Evolutionary conservation across 1,140 invertebrate genomes (phyloP).

Genomic region (Euglossa dilemma): DNA sequence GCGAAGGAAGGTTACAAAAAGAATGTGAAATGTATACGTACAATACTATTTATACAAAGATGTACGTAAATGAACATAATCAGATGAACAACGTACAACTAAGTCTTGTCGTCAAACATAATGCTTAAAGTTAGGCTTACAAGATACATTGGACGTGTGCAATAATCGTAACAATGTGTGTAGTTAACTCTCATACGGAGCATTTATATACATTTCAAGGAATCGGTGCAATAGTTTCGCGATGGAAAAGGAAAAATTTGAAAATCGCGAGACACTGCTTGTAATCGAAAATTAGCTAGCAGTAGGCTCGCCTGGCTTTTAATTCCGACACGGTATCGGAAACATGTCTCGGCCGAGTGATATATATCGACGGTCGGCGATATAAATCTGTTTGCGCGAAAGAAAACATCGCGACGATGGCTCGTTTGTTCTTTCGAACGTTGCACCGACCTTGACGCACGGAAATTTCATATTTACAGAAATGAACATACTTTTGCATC

Average conservation of each 20-base stretch:
- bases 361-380: background rate
- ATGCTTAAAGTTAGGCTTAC: constrained; percentile 64
- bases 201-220: constrained; percentile 63
- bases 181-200: constrained; percentile 45
- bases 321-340: background rate
- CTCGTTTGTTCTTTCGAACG: constrained; percentile 19
- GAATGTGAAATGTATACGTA: constrained; percentile 6
- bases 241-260: background rate
- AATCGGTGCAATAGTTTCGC: constrained; percentile 43
- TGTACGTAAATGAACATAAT: constrained; percentile 47
- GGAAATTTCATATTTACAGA: constrained; percentile 60
- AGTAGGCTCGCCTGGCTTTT: background rate
- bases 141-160: constrained; percentile 60
- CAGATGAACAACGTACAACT: constrained; percentile 39
- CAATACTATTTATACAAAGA: constrained; percentile 49
- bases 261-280: too few relatives aligned
- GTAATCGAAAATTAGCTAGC: background rate
- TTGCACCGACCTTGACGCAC: constrained; percentile 47
- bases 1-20: background rate
- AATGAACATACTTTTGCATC: constrained; percentile 36
- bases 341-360: background rate
- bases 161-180: constrained; percentile 64
- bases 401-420: background rate
- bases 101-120: constrained; percentile 58
- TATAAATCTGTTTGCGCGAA: background rate